Conservation (phyloP, 2,797 vertebrate genomes). For the Xiphorhynchus erythropygius region DNA sequence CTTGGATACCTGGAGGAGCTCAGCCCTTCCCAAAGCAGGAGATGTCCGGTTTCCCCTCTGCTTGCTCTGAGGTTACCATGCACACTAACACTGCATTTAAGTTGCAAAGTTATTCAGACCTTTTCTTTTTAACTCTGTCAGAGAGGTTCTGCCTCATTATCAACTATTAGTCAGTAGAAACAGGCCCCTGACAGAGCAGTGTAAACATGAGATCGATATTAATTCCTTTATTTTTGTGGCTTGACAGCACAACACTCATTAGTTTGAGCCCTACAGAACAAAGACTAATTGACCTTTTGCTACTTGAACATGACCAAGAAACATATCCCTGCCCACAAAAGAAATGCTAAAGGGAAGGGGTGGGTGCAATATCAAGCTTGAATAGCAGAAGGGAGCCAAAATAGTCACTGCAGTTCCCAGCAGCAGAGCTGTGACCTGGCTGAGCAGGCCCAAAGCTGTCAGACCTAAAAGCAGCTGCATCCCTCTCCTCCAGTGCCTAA, state of each 20-base stretch:
- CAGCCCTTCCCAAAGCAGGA: background rate
- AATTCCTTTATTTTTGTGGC: background rate
- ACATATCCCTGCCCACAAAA: background rate
- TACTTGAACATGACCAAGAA: background rate
- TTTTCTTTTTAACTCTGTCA: background rate
- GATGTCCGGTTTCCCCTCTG: background rate
- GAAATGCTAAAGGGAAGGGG: background rate
- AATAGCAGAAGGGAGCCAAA: background rate
- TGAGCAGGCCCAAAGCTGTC: background rate
- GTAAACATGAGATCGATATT: background rate
- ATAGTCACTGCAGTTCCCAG: background rate
- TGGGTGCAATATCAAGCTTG: background rate
- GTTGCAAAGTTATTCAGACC: background rate
- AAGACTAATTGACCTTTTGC: background rate
- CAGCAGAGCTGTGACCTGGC: background rate
- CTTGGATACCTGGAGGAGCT: background rate
- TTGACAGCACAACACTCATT: background rate
- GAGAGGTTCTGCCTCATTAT: background rate
- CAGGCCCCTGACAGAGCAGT: background rate
- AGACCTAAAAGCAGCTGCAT: fast-evolving
- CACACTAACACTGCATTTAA: background rate
- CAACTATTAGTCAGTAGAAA: background rate
- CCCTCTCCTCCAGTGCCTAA: background rate
- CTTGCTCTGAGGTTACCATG: background rate
- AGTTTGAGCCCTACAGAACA: background rate